Percentiles rank a stretch among this genome's conserved stretches.
Evolutionary conservation across 53 echinoderm and acorn worm species (phyloP).

Genomic region (Holothuria scabra): DNA sequence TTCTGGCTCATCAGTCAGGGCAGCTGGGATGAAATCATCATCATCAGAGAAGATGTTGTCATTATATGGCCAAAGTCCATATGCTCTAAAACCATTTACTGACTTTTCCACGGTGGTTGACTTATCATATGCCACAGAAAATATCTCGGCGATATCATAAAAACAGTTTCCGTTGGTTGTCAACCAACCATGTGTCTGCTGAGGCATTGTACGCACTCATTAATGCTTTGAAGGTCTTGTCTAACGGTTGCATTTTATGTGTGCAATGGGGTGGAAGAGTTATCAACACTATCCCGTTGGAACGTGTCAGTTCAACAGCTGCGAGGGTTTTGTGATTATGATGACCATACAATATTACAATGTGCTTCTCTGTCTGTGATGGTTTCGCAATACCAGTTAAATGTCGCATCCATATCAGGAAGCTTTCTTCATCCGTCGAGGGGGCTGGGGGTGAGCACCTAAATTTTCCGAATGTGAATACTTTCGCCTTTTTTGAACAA

Average conservation of each 20-base stretch:
- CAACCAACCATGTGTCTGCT: constrained; percentile 30
- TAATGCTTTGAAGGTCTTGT: background rate
- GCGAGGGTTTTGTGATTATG: too few species aligned
- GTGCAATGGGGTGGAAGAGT: constrained; percentile 3
- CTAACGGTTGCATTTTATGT: background rate
- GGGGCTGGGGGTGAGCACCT: too few species aligned
- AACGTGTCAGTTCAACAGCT: background rate
- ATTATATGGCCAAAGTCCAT: too few species aligned
- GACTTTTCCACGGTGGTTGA: constrained; percentile 2
- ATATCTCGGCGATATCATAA: too few species aligned
- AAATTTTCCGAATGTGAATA: too few species aligned
- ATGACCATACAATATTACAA: background rate
- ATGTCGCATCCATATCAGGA: constrained; percentile 1
- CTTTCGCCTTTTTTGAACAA: too few species aligned
- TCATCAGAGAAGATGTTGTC: too few species aligned
- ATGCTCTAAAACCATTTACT: background rate
- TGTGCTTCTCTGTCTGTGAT: background rate
- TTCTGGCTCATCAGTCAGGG: too few species aligned
- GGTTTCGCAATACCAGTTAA: background rate
- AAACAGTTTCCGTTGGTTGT: too few species aligned
- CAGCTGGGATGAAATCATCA: too few species aligned
- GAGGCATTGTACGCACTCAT: background rate
- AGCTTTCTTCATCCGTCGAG: constrained; percentile 12
- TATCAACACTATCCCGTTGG: background rate
- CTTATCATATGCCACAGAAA: too few species aligned